A percentile compares a stretch with the other conserved stretches of the same genome.
phyloP scores from a whole-genome alignment of 2,888 invertebrate genomes.

The Monopis laevigella region DNA sequence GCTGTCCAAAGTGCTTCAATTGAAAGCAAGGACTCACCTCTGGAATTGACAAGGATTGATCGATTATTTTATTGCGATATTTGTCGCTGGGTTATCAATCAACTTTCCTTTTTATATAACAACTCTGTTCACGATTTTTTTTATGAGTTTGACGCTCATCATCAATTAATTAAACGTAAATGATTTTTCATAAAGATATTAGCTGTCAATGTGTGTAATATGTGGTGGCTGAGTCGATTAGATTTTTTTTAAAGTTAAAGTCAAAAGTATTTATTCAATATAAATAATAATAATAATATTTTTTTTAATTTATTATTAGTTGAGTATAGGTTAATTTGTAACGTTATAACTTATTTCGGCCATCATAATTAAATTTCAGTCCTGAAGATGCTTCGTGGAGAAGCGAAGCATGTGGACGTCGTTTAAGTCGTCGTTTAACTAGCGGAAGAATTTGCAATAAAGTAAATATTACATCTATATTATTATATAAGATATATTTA shows the following conservation, averaged over 20 bases:
- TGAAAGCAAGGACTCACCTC: constrained; percentile 8
- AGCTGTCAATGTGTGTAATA: too few relatives aligned
- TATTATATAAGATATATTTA: too few relatives aligned
- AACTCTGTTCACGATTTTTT: constrained; percentile 7
- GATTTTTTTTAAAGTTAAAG: background rate
- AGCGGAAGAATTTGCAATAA: too few relatives aligned
- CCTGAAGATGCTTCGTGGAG: too few relatives aligned
- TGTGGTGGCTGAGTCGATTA: too few relatives aligned
- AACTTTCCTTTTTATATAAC: constrained; percentile 16
- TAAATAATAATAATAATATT: background rate
- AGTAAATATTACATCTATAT: too few relatives aligned
- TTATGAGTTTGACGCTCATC: background rate
- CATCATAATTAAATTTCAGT: too few relatives aligned
- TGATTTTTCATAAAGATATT: too few relatives aligned
- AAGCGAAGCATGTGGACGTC: too few relatives aligned
- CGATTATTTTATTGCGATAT: constrained; percentile 43
- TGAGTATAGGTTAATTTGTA: background rate
- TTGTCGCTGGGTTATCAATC: constrained; percentile 25
- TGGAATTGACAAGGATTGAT: constrained; percentile 29
- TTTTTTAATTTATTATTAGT: background rate
- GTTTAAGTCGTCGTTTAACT: too few relatives aligned
- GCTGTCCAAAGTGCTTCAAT: constrained; percentile 8
- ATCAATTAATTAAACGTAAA: too few relatives aligned
- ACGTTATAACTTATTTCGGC: too few relatives aligned
- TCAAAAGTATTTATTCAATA: background rate